Base-by-base conservation (phyloP, 2,797 vertebrate genomes). In the Telmatherina bonti region DNA sequence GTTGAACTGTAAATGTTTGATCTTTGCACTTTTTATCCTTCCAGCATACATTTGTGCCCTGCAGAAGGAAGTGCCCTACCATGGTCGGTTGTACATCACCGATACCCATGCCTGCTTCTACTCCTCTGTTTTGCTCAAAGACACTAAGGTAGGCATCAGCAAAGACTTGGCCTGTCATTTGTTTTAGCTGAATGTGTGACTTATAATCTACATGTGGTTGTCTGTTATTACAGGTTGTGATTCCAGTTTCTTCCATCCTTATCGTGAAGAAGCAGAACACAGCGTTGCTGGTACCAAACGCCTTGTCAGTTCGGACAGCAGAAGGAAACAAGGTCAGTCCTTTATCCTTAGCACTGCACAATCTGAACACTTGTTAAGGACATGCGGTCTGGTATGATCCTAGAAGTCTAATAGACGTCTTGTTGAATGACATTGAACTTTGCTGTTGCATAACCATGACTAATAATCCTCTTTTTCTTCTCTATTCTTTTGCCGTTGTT, bases 191-290 rank as follows among this genome's bases (percentile, higher is more conserved):
- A 1, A 1, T 15, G 18, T 62, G 55, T 73, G 24, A 62, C 56
- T 53, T 2, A 67, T 12, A 4, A 9, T 33, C 55, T 59, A 0
- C 53, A 31, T 47, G 5, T 79, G 55, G 0, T 7, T 75, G 0
- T 66, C 8, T 59, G 15, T 31, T 62, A 9, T 75, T 71, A 2
- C 82, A 97, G 96, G 89, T 91, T 0, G 88, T 95, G 45, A 88
- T 97, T 71, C 94, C 95, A 0, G 74, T 96, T 4, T 62, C 85
- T 24, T 89, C 73, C 47, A 91, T 97, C 74, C 86, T 76, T 0
- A 69, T 90, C 24, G 76, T 97, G 67, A 97, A 97, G 87, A 97
- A 97, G 70, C 95, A 96, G 88, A 97, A 97, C 88, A 97, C 87
- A 0, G 96, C 92, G 0, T 80, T 97, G 43, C 87, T 97, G 62